A percentile compares a stretch with the other conserved stretches of the same genome.
These are phyloP conservation scores for Mallotus villosus DNA, from an alignment of 2,797 vertebrate genomes.

Conservation along the genomic window DNA sequence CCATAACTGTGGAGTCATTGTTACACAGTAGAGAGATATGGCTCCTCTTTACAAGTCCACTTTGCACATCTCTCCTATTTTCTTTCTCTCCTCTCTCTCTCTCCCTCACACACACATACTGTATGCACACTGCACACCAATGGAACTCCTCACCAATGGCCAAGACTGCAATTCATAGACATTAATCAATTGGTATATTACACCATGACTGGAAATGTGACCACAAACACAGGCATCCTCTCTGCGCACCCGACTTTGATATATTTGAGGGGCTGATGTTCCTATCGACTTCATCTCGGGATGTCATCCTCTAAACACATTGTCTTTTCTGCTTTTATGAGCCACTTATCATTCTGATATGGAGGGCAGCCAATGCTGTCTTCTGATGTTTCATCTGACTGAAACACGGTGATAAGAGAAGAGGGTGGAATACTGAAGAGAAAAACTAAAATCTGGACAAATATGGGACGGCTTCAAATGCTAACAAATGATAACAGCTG, in stretches of 20 bases:
- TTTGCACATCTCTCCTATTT: neutral
- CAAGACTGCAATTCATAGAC: conserved; percentile 14
- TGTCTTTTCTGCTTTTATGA: conserved; percentile 16
- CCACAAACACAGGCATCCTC: conserved; percentile 28
- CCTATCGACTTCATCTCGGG: conserved; percentile 42
- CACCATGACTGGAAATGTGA: conserved; percentile 38
- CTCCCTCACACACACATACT: neutral
- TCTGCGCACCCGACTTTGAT: conserved; percentile 14
- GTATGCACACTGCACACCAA: conserved; percentile 5
- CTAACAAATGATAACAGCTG: neutral
- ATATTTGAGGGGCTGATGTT: conserved; percentile 18
- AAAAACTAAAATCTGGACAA: neutral
- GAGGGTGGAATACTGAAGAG: neutral
- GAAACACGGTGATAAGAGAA: neutral
- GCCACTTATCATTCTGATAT: conserved; percentile 35
- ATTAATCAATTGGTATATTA: conserved; percentile 42
- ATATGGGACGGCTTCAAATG: neutral
- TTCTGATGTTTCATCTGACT: conserved; percentile 22
- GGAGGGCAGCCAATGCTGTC: conserved; percentile 27
- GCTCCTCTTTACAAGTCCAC: neutral
- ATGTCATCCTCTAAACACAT: conserved; percentile 23
- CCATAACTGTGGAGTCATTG: conserved; percentile 7
- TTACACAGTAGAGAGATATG: conserved; percentile 3
- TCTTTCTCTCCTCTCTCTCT: neutral
- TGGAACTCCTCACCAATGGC: conserved; percentile 8